These are phyloP conservation scores for Aurelia sp. DNA, from an alignment of 30 jellyfish, hydroid and myxozoan genomes.

Conservation along the genomic window DNA sequence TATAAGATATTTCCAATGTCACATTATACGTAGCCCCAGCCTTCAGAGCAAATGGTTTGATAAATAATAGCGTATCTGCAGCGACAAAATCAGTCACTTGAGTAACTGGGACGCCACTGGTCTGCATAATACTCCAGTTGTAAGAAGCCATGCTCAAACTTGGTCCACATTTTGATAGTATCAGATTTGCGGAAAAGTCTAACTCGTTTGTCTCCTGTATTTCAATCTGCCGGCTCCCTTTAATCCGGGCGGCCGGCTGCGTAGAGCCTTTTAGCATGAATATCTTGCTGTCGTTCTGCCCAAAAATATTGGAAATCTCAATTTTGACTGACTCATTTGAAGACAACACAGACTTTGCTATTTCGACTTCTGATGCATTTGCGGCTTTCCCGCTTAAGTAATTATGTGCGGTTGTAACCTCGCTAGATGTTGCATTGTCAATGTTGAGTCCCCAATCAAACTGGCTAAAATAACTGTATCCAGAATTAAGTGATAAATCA, in stretches of 20 bases:
- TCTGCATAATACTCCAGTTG: constrained; percentile 24
- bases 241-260: constrained; percentile 49
- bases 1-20: constrained; percentile 8
- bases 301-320: constrained; percentile 34
- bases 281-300: background rate
- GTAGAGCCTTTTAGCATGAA: background rate
- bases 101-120: background rate
- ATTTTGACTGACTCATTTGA: constrained; percentile 30
- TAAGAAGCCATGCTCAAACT: constrained; percentile 1
- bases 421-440: constrained; percentile 2
- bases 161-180: constrained; percentile 46
- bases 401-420: constrained; percentile 2
- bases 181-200: constrained; percentile 7
- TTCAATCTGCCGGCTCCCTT: constrained; percentile 12
- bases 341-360: constrained; percentile 9
- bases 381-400: constrained; percentile 5
- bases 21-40: constrained; percentile 9
- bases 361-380: constrained; percentile 42
- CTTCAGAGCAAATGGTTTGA: constrained; percentile 30
- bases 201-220: background rate
- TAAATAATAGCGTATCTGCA: background rate
- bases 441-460: constrained; percentile 14
- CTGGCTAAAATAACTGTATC: constrained; percentile 23
- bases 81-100: background rate
- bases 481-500: constrained; percentile 24